These are phyloP conservation scores for Tetrao urogallus DNA, from an alignment of 2,113 vertebrate genomes.

Conservation along the genomic window DNA sequence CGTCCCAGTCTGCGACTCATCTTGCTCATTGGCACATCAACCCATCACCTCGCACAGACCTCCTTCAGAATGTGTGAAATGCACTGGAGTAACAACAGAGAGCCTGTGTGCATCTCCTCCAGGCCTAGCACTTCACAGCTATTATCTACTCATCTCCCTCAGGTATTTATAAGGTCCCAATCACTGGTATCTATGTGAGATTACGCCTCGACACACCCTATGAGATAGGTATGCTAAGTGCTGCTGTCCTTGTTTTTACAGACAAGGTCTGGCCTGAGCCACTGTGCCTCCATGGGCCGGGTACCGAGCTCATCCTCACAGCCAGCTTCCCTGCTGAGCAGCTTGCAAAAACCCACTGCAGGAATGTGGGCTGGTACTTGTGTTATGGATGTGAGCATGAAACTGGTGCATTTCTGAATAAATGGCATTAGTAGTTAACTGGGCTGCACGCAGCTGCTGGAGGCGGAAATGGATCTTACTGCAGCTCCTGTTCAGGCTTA, in stretches of 20 bases:
- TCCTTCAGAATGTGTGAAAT: constrained; percentile 54
- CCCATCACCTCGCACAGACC: background rate
- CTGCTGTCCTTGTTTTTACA: constrained; percentile 58
- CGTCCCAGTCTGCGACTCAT: background rate
- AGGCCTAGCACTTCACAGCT: constrained; percentile 59
- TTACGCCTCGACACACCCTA: constrained; percentile 56
- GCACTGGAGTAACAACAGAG: constrained; percentile 9
- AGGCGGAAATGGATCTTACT: background rate
- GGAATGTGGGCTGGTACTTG: background rate
- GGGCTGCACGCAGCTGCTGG: background rate
- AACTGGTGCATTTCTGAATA: background rate
- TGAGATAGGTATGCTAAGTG: constrained; percentile 67
- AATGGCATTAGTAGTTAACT: background rate
- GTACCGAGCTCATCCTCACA: background rate
- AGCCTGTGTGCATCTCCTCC: constrained; percentile 33
- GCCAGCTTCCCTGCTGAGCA: background rate
- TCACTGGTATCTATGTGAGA: constrained; percentile 56
- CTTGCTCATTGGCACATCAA: background rate
- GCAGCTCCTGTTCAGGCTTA: background rate
- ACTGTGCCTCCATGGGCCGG: background rate
- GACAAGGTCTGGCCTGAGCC: constrained; percentile 41
- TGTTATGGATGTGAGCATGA: background rate
- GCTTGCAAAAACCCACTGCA: background rate
- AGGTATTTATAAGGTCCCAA: constrained; percentile 59
- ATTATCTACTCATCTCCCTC: constrained; percentile 55